Percentiles rank a stretch among this genome's conserved stretches.
These are phyloP conservation scores for Haemorhous mexicanus DNA, from an alignment of 2,113 vertebrate species.

Conservation along the genomic window DNA sequence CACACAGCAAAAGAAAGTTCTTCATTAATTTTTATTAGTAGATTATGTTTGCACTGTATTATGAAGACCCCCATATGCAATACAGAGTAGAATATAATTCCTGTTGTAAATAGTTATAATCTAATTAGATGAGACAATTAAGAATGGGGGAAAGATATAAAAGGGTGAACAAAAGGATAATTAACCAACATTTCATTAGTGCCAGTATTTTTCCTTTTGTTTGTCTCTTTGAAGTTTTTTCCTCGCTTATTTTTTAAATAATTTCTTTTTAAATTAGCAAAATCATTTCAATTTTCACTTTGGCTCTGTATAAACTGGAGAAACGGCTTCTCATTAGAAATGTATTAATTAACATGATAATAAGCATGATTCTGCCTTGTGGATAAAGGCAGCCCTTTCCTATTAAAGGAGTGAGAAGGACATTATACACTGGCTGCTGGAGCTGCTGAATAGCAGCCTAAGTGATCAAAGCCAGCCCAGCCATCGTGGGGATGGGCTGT, in stretches of 20 bases:
- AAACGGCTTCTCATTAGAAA: slow-evolving; percentile 35
- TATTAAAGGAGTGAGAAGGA: not conserved
- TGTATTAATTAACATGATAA: slow-evolving; percentile 60
- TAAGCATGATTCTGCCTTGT: not conserved
- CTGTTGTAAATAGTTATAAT: slow-evolving; percentile 8
- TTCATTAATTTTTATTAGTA: not conserved
- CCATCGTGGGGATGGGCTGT: not conserved
- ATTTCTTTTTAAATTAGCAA: slow-evolving; percentile 22
- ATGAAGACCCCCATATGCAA: not conserved
- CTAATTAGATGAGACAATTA: slow-evolving; percentile 26
- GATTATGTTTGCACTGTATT: not conserved
- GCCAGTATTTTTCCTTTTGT: slow-evolving; percentile 2
- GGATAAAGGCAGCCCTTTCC: slow-evolving; percentile 19
- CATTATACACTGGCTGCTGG: not conserved
- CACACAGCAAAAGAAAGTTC: not conserved
- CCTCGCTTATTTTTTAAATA: slow-evolving; percentile 6
- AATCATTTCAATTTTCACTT: slow-evolving; percentile 27
- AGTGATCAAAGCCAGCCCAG: slow-evolving; percentile 18
- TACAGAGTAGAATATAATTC: not conserved
- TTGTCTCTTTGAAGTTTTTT: not conserved
- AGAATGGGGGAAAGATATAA: not conserved
- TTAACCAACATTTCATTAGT: not conserved
- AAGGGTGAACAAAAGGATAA: slow-evolving; percentile 6
- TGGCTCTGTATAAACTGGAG: slow-evolving; percentile 3
- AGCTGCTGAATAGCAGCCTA: not conserved